Base-by-base conservation (phyloP, 2,888 invertebrate species). In the Lacanobia oleracea region DNA sequence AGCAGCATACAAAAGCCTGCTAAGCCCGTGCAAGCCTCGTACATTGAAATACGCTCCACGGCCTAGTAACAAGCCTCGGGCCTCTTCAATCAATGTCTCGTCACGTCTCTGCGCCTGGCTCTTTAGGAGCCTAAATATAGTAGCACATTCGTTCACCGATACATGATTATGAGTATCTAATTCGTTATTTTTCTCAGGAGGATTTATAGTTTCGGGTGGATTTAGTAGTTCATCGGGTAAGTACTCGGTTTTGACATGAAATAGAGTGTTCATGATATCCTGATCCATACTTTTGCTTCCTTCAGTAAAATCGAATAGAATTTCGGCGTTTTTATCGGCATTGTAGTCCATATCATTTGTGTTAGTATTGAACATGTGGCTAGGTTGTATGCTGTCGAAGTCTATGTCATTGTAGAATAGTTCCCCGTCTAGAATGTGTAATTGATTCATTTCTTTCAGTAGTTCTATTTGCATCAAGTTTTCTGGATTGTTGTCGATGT, bases 351-450 rank as follows among this genome's bases (percentile, higher is more conserved):
- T 91, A 51, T 93, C 92, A 50, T 77, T 85, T 0, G 89, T 92
- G 23, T 92, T 94, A 1, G 89, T 92, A 51, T 93, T 94, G 57
- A 94, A 95, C 61, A 94, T 92, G 40, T 94, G 92, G 59, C 88
- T 93, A 2, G 91, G 92, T 86, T 93, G 94, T 57, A 96, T 92
- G 53, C 90, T 92, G 16, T 95, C 96, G n/a, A 96, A 92, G 70
- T 95, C 95, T 63, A 95, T 88, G 77, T 95, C 95, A 67, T 94
- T 94, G 72, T 94, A 94, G 2, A 95, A 87, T 0, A 95, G 77
- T 85, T 95, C 95, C 81, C 95, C 95, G 27, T 95, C 95, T 56
- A 95, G 72, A 56, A 91, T 91, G 67, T 95, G 93, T n/a, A 95
- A 84, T 40, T 94, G 93, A 63, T 94, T 94, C 89, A 95, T 95